These are phyloP conservation scores for Microhierax caerulescens DNA, from an alignment of 2,797 vertebrate species.

Conservation along the genomic window DNA sequence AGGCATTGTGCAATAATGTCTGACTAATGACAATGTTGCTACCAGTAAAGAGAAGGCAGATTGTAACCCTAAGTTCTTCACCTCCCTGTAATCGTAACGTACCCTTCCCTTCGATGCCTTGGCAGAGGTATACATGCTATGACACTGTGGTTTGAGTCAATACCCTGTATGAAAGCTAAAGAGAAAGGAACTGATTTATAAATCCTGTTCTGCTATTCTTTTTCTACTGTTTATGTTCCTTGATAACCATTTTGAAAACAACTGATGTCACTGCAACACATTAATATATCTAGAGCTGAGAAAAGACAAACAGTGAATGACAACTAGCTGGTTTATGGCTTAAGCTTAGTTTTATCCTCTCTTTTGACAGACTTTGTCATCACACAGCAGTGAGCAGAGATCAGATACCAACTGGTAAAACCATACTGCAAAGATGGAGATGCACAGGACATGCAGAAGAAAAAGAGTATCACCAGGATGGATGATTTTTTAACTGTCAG, in stretches of 20 bases:
- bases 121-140: not conserved
- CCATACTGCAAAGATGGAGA: not conserved
- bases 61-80: not conserved
- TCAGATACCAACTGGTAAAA: not conserved
- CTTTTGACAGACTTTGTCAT: not conserved
- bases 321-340: not conserved
- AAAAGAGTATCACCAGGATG: not conserved
- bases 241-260: not conserved
- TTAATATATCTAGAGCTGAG: not conserved
- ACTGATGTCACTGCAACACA: rapidly evolving
- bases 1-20: not conserved
- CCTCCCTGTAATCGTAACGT: not conserved
- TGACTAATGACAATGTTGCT: not conserved
- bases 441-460: rapidly evolving
- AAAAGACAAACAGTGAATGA: not conserved
- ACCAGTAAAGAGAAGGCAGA: not conserved
- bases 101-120: not conserved
- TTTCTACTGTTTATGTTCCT: not conserved
- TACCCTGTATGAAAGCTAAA: not conserved
- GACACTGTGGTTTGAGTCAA: not conserved
- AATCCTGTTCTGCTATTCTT: not conserved
- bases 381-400: not conserved
- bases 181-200: not conserved
- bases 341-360: not conserved
- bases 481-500: not conserved